A percentile compares a stretch with the other conserved stretches of the same genome.
Evolutionary conservation across 2,113 vertebrate genomes (phyloP).

Genomic region (Donacobius atricapilla): DNA sequence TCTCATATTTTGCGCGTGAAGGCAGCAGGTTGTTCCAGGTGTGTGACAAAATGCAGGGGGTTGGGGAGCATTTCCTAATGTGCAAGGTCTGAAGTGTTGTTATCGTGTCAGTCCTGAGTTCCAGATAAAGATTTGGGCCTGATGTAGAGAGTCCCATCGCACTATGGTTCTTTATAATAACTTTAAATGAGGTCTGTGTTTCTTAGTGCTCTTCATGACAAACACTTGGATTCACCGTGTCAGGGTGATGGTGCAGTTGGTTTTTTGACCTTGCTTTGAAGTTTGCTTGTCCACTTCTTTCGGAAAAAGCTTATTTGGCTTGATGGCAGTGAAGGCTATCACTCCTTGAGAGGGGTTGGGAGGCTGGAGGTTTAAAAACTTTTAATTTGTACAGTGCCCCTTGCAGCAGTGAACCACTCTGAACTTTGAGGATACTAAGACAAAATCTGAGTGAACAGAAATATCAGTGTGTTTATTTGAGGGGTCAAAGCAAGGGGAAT

Average conservation of each 20-base stretch:
- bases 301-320: background rate
- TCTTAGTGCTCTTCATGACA: background rate
- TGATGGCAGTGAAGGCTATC: background rate
- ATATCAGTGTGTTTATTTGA: background rate
- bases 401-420: background rate
- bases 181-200: background rate
- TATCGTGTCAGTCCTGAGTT: background rate
- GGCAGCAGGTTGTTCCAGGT: background rate
- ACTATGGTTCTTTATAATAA: background rate
- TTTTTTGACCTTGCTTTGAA: background rate
- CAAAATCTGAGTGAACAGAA: background rate
- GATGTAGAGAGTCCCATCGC: background rate
- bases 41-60: background rate
- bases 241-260: background rate
- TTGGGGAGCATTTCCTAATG: background rate
- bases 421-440: background rate
- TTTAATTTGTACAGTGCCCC: rapidly evolving
- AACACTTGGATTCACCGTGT: background rate
- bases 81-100: background rate
- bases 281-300: background rate
- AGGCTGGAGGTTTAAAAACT: background rate
- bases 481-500: background rate
- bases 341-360: background rate
- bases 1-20: rapidly evolving
- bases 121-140: background rate